A percentile compares a stretch with the other conserved stretches of the same genome.
Conservation (phyloP, 64 coral and sea anemone species). For the Platygyra sinensis region DNA sequence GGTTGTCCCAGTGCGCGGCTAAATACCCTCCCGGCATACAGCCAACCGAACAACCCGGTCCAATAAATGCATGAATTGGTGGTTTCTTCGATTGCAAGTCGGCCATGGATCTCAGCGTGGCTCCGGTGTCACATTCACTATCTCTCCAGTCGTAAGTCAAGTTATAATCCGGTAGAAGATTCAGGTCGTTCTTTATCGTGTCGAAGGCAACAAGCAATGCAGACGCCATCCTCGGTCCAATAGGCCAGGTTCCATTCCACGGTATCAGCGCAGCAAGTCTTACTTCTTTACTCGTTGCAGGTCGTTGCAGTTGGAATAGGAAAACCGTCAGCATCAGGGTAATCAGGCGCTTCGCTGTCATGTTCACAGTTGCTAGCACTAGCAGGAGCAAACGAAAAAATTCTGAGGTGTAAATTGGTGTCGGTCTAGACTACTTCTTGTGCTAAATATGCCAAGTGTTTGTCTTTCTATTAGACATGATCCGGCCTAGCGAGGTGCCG, state of each 20-base stretch:
- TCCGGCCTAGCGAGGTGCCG: not conserved
- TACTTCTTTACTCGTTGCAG: constrained; percentile 32
- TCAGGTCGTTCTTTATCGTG: constrained; percentile 13
- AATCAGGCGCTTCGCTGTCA: not conserved
- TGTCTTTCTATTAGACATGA: not conserved
- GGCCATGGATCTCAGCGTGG: constrained; percentile 46
- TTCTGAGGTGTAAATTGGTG: not conserved
- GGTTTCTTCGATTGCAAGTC: constrained; percentile 50
- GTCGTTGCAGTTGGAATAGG: not conserved
- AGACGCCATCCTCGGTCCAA: constrained; percentile 48
- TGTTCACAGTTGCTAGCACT: constrained; percentile 3
- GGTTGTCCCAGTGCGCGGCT: constrained; percentile 73
- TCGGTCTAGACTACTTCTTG: no score
- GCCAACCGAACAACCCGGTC: constrained; percentile 65
- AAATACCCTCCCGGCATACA: constrained; percentile 66
- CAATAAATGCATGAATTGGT: constrained; percentile 64
- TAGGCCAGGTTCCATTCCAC: constrained; percentile 72
- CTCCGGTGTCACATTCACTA: constrained; percentile 53
- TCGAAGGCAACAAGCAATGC: constrained; percentile 59
- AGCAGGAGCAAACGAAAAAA: not conserved
- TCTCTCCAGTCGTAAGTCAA: constrained; percentile 70
- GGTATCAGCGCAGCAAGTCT: constrained; percentile 67
- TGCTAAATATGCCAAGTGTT: not conserved
- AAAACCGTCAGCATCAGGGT: not conserved
- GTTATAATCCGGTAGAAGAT: constrained; percentile 59